These are phyloP conservation scores for Palythoa grandiflora DNA, from an alignment of 92 coral and sea anemone species.

Conservation along the genomic window DNA sequence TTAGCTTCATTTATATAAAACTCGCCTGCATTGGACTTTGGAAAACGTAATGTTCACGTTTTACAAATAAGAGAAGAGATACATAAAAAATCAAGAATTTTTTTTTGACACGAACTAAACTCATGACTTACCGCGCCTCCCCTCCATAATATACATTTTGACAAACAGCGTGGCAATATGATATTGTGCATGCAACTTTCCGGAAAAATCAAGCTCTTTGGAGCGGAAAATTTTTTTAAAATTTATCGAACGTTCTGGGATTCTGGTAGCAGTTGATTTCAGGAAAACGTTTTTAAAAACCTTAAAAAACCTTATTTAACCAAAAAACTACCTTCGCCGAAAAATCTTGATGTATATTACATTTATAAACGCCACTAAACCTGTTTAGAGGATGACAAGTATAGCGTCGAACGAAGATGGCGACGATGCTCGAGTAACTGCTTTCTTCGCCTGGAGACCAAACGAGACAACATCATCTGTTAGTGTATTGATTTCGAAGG, in stretches of 20 bases:
- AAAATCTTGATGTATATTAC: not conserved
- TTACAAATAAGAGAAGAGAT: no score
- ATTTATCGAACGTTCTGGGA: no score
- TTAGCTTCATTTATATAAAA: no score
- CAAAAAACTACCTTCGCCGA: not conserved
- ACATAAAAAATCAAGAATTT: no score
- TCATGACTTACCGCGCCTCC: no score
- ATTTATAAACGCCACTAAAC: not conserved
- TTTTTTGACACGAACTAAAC: no score
- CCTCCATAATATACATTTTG: no score
- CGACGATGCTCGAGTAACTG: not conserved
- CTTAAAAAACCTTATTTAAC: not conserved
- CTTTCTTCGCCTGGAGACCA: constrained; percentile 35
- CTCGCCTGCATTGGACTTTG: no score
- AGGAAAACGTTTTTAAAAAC: not conserved
- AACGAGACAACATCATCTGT: constrained; percentile 18
- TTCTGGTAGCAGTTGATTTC: no score
- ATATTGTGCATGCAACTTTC: no score
- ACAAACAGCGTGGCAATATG: no score
- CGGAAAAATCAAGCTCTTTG: not conserved
- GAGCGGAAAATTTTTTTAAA: not conserved
- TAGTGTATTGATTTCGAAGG: constrained; percentile 23
- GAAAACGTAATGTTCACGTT: no score
- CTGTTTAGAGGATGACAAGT: not conserved
- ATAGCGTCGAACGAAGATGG: not conserved